Evolutionary conservation across 64 coral and sea anemone genomes (phyloP), one percentile per base, ranked within the genome.

Genomic region (Exaiptasia diaphana): DNA sequence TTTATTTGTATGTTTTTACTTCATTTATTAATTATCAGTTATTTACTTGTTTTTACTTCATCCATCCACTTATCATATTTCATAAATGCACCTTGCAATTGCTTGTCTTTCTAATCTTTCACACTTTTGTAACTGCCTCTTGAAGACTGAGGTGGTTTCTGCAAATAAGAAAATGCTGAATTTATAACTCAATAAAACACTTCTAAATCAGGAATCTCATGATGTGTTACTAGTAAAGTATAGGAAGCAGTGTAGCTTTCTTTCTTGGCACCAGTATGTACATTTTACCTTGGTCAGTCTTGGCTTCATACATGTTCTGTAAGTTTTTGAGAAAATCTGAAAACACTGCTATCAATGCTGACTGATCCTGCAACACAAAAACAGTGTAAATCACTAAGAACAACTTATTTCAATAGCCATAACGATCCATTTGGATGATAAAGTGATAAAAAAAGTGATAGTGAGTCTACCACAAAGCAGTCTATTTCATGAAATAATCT

Each of bases 311-410:
- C 74, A 88, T 58, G 48, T 53, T 50, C 29, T 77, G 76, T 43
- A 88, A 42, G 29, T 80, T 64, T 1, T 50, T 59, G 20, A 88
- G 75, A 37, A 88, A 88, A 29, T 88, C 85, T 3, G 85, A 74
- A 46, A 88, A 88, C 30, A 88, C 85, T 75, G 64, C 85, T 17
- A 59, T 80, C 8, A 88, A 75, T 15, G 85, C 85, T 17, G 75
- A 56, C 48, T 88, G 85, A 45, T 88, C 85, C 85, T 88, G 45
- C 27, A 26, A 73, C 13, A 14, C 25, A 46, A 43, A 25, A 73
- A 15, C 0, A 67, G 8, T 18, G 26, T 67, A 12, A 34, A 23
- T 32, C 20, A 27, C 23, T 33, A 67, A 23, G 18, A 50, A 1
- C 41, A 68, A 68, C 18, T 24, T 67, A 67, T 36, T 20, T n/a